A percentile compares a stretch with the other conserved stretches of the same genome.
phyloP scores from a whole-genome alignment of 2,113 vertebrate genomes.

The Charina bottae region DNA sequence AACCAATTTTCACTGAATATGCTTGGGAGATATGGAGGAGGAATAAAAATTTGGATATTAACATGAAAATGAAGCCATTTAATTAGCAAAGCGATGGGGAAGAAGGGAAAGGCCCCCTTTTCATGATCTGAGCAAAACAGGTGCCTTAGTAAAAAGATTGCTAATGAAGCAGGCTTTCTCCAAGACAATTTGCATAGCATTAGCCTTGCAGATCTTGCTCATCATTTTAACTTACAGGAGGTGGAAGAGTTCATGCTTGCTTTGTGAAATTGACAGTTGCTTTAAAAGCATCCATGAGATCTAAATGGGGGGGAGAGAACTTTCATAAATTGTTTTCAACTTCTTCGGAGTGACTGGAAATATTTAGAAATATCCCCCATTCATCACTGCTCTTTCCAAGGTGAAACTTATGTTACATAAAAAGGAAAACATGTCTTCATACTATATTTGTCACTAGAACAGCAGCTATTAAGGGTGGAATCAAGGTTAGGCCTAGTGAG shows the following conservation, averaged over 20 bases:
- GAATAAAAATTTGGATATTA: constrained; percentile 55
- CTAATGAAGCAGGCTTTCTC: constrained; percentile 60
- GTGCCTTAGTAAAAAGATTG: constrained; percentile 61
- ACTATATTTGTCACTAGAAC: neutral
- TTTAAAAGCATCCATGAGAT: constrained; percentile 40
- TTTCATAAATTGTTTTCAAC: constrained; percentile 37
- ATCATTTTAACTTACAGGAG: constrained; percentile 66
- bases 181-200: constrained; percentile 69
- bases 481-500: neutral
- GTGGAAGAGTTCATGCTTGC: constrained; percentile 59
- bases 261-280: constrained; percentile 59
- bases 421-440: neutral
- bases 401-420: neutral
- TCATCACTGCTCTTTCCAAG: neutral
- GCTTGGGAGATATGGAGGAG: constrained; percentile 51
- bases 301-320: neutral
- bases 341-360: constrained; percentile 7
- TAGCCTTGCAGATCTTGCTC: constrained; percentile 61
- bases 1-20: constrained; percentile 48
- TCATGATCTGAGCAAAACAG: constrained; percentile 57
- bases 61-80: constrained; percentile 50
- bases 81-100: constrained; percentile 41
- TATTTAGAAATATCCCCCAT: neutral
- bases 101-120: constrained; percentile 62
- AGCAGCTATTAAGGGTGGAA: neutral